Base-by-base conservation (phyloP, 2,113 vertebrate species). In the Myotis brandtii region DNA sequence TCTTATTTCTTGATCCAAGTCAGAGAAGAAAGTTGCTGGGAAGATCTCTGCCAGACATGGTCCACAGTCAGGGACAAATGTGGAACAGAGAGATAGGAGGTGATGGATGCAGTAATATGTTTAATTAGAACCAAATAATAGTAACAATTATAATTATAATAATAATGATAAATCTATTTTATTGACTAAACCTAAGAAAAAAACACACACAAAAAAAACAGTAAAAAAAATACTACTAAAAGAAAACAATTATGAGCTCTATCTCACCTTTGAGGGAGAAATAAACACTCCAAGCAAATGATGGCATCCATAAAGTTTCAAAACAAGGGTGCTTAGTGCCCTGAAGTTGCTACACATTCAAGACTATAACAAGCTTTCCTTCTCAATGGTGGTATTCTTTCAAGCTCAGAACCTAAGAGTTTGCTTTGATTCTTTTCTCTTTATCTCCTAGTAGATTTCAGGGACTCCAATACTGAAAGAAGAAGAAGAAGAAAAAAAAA, bases 131-230 rank as follows among this genome's bases (percentile, higher is more conserved):
- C 16, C 11, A 4, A 50, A 52, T 76, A 93, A 76, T 11, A 75
- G 54, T 64, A 75, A 59, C 64, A 77, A 23, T 50, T 40, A 73
- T 72, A 27, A 56, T 43, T 46, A 50, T 34, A 81, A 50, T 37
- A 83, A 62, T 50, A 75, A 72, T 86, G 46, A 73, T 59, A 43
- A 79, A 52, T 27, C 48, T 37, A 56, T 76, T 81, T 30, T 81
- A 37, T 52, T 87, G 91, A 91, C n/a, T 89, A 43, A 84, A 89
- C 77, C 67, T 83, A 23, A 86, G 43, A 79, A 30, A 79, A 92
- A 84, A 79, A 54, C 46, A 46, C 40, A 6, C 23, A 79, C 27
- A n/a, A 64, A 6, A 59, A 75, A 52, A 72, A 59, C 3, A 30
- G n/a, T 11, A 43, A 67, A 77, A 50, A 43, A 27, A n/a, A 54